Evolutionary conservation across 2,888 invertebrate species (phyloP), one percentile per base, ranked within the genome.

Genomic region (Scaptomyza tumidula): DNA sequence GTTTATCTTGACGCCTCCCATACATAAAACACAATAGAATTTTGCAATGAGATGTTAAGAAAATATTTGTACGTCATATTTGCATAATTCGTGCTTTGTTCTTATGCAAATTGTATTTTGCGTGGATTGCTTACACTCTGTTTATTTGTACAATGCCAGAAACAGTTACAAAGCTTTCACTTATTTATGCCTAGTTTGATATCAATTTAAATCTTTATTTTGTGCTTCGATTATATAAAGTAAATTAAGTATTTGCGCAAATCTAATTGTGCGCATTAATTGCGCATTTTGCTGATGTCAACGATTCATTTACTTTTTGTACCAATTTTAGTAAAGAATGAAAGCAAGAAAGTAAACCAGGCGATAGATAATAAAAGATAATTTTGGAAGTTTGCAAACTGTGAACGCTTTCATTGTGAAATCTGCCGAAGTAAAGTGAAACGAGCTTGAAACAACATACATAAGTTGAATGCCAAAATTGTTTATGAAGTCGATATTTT

Each of bases 181-280:
- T 39, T 57, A 53, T 45, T 69, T 60, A 49, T 58, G 59, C 55
- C 29, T 56, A 78, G 67, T 71, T 78, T 59, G 44, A 62, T 70
- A 66, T 64, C 46, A 55, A 80, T 80, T 84, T 64, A 60, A 68
- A 80, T 84, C 61, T 56, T 74, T 50, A 45, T 52, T 41, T 52
- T 9, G 19, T 19, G 29, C 49, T 43, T 59, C 33, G 44, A 50
- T 46, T 53, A 39, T 9, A 39, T 13, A 35, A 50, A 44, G 24
- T 24, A 29, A 14, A 41, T 41, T 29, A 24, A n/a, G 19, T 54
- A 29, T 46, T 75, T 44, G 19, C 33, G 19, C 33, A 62, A 71
- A 71, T 43, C 46, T 57, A 60, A 73, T 83, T 61, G 57, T 50
- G 60, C 77, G 37, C 53, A 44, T 53, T 68, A 66, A 59, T 75